Evolutionary conservation across 2,113 vertebrate species (phyloP), one percentile per base, ranked within the genome.

Genomic region (Cyanoliseus patagonus): DNA sequence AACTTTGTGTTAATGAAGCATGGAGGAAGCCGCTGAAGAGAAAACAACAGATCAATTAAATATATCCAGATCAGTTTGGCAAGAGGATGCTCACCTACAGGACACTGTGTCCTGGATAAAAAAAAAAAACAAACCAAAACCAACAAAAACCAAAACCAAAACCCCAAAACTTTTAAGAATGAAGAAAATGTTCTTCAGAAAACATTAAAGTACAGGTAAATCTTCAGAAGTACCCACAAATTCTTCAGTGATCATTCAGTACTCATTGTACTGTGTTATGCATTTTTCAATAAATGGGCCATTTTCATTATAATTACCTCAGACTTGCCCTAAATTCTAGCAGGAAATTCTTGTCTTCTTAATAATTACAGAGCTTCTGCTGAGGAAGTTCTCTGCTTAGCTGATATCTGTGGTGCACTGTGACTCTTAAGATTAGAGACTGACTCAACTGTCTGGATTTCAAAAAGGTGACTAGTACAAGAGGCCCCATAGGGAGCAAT

Each of bases 401-500:
- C 11, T 55, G 33, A 3, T 44, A 83, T 44, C 44, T 53, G 35
- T 83, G 59, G 17, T 49, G 46, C 2, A 6, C 46, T 52, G 41
- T 51, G 33, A 77, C n/a, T 78, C 28, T 61, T 68, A 23, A 69
- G 33, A 68, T 78, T 51, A 72, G 52, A 74, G 17, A 30, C 83
- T 94, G 93, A 83, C 46, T 76, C 68, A 85, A 37, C 79, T 79
- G 82, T 22, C 84, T 70, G 78, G 37, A 77, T 86, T 90, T 92
- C 49, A 57, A 87, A 84, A 52, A 39, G 41, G 35, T 74, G 85
- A 73, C 3, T 11, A 70, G 59, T 37, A 70, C 37, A 92, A 73
- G 47, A 80, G 9, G 67, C 11, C 70, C 75, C 79, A 86, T 57
- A 90, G 88, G 72, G 85, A 97, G 79, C 39, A 93, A 80, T 95